These are phyloP conservation scores for Ramphastos sulfuratus DNA, from an alignment of 2,113 vertebrate species.

Conservation along the genomic window DNA sequence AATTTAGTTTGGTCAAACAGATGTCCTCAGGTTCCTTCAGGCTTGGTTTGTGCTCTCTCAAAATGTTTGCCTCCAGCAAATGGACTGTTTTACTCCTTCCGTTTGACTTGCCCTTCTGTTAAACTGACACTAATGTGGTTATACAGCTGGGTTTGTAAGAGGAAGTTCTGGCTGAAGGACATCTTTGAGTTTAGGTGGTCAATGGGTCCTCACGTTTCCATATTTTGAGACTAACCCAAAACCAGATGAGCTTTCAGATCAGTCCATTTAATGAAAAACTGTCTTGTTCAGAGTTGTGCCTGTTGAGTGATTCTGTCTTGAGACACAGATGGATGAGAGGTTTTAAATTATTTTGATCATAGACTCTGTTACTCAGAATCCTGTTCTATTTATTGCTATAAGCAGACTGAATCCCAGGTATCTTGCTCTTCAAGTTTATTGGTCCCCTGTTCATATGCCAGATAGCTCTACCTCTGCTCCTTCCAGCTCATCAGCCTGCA, in stretches of 20 bases:
- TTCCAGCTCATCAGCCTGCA: not conserved
- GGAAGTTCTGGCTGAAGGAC: not conserved
- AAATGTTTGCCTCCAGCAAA: not conserved
- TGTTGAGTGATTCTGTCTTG: not conserved
- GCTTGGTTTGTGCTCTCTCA: not conserved
- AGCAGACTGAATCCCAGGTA: not conserved
- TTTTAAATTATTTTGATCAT: not conserved
- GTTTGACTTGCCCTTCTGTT: not conserved
- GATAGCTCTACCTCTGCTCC: not conserved
- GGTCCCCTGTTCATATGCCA: not conserved
- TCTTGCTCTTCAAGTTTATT: not conserved
- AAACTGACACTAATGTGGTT: not conserved
- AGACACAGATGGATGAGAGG: not conserved
- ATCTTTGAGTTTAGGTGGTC: not conserved
- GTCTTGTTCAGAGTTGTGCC: rapidly evolving
- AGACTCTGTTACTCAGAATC: not conserved
- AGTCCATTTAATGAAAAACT: not conserved
- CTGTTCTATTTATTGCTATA: not conserved
- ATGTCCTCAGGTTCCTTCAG: rapidly evolving
- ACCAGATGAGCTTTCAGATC: rapidly evolving
- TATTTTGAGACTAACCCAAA: not conserved
- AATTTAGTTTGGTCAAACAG: not conserved
- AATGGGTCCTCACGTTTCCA: rapidly evolving
- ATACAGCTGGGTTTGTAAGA: rapidly evolving
- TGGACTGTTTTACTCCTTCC: not conserved